Evolutionary conservation across 2,113 vertebrate species (phyloP).

Genomic region (Tragulus kanchil): DNA sequence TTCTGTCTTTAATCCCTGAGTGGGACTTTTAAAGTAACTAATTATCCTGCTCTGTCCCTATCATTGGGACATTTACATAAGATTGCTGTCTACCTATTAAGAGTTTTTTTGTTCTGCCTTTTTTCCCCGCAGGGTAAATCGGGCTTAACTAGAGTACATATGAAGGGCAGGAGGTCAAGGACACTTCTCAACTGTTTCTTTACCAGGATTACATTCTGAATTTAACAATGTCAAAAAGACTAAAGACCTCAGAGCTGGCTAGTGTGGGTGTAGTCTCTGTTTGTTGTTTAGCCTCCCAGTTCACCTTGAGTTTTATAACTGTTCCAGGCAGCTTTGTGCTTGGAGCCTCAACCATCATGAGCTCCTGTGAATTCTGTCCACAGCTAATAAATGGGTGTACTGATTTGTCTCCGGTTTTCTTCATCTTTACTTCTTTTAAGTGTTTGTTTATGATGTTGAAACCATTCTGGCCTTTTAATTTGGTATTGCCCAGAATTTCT

Average conservation of each 20-base stretch:
- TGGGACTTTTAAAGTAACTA: background rate
- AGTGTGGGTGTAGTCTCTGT: background rate
- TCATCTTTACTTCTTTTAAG: background rate
- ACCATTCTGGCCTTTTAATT: background rate
- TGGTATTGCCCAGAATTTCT: background rate
- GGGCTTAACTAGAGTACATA: background rate
- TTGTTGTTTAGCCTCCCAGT: background rate
- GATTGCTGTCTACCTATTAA: background rate
- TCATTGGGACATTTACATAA: background rate
- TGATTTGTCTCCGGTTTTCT: background rate
- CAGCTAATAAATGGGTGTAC: background rate
- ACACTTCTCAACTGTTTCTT: background rate
- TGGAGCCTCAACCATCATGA: background rate
- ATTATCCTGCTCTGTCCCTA: background rate
- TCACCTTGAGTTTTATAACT: background rate
- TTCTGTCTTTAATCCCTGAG: background rate
- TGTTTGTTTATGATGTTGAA: background rate
- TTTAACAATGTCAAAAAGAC: conserved; percentile 18
- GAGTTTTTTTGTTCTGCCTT: background rate
- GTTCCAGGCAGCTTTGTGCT: background rate
- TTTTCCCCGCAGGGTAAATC: background rate
- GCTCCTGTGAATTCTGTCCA: background rate
- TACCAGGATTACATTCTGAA: background rate
- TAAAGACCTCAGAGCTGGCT: background rate
- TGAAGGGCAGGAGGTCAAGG: background rate